Percentiles rank a stretch among this genome's conserved stretches.
Evolutionary conservation across 2,888 invertebrate genomes (phyloP).

Genomic region (Eupithecia insigniata): DNA sequence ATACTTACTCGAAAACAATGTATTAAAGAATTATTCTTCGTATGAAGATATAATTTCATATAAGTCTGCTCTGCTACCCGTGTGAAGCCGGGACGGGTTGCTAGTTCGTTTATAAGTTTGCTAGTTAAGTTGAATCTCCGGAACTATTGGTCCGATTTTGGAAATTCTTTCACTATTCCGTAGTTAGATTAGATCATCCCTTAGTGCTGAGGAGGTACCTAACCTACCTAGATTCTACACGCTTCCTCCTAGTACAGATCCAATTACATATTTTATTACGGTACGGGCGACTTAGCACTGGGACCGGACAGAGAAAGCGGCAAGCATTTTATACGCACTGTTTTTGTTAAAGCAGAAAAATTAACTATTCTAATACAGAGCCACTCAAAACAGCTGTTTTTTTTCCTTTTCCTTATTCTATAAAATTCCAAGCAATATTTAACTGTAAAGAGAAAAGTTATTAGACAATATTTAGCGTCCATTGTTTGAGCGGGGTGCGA

Average conservation of each 20-base stretch:
- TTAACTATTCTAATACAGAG: background rate
- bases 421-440: background rate
- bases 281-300: background rate
- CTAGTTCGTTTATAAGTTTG: too few species aligned
- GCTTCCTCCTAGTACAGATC: background rate
- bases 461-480: background rate
- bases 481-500: conserved; percentile 33
- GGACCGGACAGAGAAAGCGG: background rate
- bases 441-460: background rate
- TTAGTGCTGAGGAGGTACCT: background rate
- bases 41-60: too few species aligned
- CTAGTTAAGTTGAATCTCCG: too few species aligned
- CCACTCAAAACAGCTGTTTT: background rate
- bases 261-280: too few species aligned
- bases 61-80: too few species aligned
- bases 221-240: too few species aligned
- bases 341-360: background rate
- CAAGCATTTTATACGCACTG: background rate
- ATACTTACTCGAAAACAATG: background rate
- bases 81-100: too few species aligned
- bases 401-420: background rate
- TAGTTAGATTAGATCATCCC: background rate
- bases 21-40: background rate
- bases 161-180: background rate
- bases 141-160: background rate